Evolutionary conservation across 2,797 vertebrate species (phyloP).

Genomic region (Scolopax rusticola): DNA sequence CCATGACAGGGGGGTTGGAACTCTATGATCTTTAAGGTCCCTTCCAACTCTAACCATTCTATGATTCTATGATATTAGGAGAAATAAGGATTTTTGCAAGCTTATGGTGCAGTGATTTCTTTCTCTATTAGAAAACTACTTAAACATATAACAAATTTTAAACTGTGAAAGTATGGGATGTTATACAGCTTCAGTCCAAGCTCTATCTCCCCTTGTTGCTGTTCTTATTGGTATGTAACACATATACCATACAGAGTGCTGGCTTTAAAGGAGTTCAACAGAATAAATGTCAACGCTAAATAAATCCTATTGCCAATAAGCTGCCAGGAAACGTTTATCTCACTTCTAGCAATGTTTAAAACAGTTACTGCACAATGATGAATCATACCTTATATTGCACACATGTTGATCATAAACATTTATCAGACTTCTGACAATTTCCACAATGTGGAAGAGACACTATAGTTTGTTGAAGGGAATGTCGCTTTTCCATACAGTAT

Average conservation of each 20-base stretch:
- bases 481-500: neutral
- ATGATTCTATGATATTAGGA: neutral
- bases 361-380: constrained; percentile 46
- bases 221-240: neutral
- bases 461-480: neutral
- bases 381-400: constrained; percentile 51
- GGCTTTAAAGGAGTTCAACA: neutral
- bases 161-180: neutral
- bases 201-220: neutral
- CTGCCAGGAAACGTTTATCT: constrained; percentile 44
- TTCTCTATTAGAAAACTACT: neutral
- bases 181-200: neutral
- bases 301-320: constrained; percentile 46
- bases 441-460: neutral
- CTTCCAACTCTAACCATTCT: no score
- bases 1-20: no score
- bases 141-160: neutral
- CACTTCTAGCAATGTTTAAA: constrained; percentile 48
- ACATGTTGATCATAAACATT: constrained; percentile 51
- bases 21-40: no score
- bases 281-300: constrained; percentile 50
- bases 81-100: neutral
- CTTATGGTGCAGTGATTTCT: neutral
- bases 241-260: rapidly evolving
- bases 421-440: constrained; percentile 10